Evolutionary conservation across 2,888 invertebrate genomes (phyloP).

Genomic region (Himalopsyche kuldschensis): DNA sequence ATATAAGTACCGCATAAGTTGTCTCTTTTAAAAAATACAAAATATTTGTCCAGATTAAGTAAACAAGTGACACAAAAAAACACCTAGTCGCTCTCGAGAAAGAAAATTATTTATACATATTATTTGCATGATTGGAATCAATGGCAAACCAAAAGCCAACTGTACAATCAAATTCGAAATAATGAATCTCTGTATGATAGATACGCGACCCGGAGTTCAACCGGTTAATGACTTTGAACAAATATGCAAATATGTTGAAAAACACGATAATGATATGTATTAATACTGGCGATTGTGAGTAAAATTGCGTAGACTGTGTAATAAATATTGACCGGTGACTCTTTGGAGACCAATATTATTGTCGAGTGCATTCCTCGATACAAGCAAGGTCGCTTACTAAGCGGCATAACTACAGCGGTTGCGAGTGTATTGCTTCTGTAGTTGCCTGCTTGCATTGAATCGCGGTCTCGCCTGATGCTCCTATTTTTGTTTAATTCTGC

Average conservation of each 20-base stretch:
- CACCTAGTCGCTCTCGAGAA: too few relatives aligned
- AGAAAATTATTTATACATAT: neutral
- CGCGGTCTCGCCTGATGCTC: neutral
- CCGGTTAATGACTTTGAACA: neutral
- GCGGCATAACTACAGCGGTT: neutral
- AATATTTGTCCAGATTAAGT: neutral
- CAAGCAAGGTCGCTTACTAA: neutral
- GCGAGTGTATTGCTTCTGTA: neutral
- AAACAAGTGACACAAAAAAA: too few relatives aligned
- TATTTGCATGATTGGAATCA: neutral
- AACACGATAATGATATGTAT: too few relatives aligned
- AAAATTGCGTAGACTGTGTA: neutral
- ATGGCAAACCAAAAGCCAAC: neutral
- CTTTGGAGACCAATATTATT: neutral
- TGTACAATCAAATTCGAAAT: neutral
- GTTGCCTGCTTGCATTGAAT: neutral
- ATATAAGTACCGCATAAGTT: neutral
- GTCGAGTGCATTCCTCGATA: neutral
- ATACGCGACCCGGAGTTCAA: neutral
- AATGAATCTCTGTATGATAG: neutral
- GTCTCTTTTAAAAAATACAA: neutral
- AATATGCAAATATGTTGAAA: too few relatives aligned
- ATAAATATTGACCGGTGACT: neutral
- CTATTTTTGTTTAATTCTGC: too few relatives aligned
- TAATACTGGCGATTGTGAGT: neutral